phyloP scores from a whole-genome alignment of 2,113 vertebrate species.

The Ictidomys tridecemlineatus region DNA sequence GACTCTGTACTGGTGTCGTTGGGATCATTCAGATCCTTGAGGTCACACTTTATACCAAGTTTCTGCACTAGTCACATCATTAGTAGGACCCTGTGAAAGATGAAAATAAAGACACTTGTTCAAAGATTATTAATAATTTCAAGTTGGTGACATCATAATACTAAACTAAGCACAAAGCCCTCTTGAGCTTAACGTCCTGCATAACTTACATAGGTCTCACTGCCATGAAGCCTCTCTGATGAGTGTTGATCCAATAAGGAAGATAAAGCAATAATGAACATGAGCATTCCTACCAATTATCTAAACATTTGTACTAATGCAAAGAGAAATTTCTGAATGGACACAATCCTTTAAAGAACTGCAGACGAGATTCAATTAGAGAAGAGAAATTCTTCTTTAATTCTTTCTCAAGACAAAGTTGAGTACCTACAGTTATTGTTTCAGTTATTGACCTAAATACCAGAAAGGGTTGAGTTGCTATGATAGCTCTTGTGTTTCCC shows the following conservation, averaged over 20 bases:
- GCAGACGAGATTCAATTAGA: background rate
- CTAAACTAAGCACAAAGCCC: background rate
- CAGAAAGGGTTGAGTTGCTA: background rate
- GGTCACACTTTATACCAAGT: background rate
- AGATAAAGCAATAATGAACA: background rate
- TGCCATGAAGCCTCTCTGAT: background rate
- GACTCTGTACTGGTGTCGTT: background rate
- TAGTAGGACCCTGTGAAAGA: background rate
- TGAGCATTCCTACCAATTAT: background rate
- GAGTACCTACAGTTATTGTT: background rate
- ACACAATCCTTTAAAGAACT: background rate
- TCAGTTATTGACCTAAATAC: background rate
- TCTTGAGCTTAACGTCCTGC: rapidly evolving
- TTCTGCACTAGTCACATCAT: background rate
- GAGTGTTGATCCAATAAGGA: background rate
- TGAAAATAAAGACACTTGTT: background rate
- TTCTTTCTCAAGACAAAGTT: background rate
- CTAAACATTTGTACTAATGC: background rate
- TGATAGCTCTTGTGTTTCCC: background rate
- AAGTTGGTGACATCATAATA: background rate
- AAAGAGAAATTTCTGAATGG: background rate
- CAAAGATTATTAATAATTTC: background rate
- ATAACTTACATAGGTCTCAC: background rate
- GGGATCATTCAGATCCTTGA: background rate
- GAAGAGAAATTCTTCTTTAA: background rate